These are phyloP conservation scores for Volucella inflata DNA, from an alignment of 2,888 invertebrate species.

Conservation along the genomic window DNA sequence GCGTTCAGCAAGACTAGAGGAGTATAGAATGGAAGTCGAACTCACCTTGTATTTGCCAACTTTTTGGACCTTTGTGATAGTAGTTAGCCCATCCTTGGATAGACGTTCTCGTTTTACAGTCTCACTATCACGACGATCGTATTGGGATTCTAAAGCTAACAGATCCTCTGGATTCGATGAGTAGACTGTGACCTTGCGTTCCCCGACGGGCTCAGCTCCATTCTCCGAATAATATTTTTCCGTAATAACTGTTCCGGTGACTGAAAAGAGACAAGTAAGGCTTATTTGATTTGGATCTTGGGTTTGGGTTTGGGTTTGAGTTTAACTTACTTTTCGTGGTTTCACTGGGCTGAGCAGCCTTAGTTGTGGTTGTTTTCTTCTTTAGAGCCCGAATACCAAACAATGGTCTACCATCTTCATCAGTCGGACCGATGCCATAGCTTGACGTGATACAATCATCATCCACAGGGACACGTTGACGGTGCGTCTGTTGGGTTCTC, in stretches of 20 bases:
- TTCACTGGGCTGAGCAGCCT: constrained; percentile 85
- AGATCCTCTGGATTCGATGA: constrained; percentile 86
- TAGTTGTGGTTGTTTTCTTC: constrained; percentile 82
- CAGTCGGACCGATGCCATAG: constrained; percentile 92
- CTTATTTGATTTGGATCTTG: background rate
- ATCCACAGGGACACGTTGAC: constrained; percentile 82
- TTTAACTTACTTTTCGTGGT: constrained; percentile 86
- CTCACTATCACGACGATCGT: constrained; percentile 75
- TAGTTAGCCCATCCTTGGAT: constrained; percentile 84
- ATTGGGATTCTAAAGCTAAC: constrained; percentile 76
- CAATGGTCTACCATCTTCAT: constrained; percentile 90
- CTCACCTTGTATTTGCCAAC: constrained; percentile 77
- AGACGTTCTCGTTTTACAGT: constrained; percentile 83
- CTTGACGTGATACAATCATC: constrained; percentile 90
- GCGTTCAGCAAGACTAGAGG: background rate
- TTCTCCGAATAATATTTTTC: constrained; percentile 89
- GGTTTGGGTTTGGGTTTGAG: background rate
- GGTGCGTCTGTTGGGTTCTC: constrained; percentile 78
- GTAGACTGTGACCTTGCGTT: constrained; percentile 89
- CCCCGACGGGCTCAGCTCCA: constrained; percentile 88
- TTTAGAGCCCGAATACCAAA: constrained; percentile 91
- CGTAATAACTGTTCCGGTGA: constrained; percentile 89
- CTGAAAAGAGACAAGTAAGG: constrained; percentile 82
- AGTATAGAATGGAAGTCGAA: background rate
- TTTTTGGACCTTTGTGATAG: constrained; percentile 78